Conservation (phyloP, 1,140 invertebrate species). For the Pseudomyrmex flavicornis region DNA sequence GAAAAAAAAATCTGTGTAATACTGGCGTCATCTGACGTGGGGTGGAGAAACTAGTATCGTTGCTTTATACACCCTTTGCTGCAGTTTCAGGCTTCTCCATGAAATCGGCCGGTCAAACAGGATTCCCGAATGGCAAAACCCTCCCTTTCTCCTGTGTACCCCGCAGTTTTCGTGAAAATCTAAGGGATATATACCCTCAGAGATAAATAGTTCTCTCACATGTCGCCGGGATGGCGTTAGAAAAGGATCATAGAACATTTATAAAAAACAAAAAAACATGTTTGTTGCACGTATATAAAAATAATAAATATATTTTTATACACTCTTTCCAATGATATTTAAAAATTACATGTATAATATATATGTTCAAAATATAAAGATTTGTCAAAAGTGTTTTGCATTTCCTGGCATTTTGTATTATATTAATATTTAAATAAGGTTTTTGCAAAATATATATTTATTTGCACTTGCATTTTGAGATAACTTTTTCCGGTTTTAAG, state of each 20-base stretch:
- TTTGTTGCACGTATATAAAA: not conserved
- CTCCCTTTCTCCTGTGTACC: slow-evolving; percentile 79
- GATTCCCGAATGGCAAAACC: slow-evolving; percentile 75
- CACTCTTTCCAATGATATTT: too few relatives aligned
- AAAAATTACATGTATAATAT: not conserved
- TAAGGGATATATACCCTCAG: slow-evolving; percentile 79
- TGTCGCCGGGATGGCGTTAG: slow-evolving; percentile 76
- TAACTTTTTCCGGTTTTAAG: not conserved
- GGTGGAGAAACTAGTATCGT: slow-evolving; percentile 75
- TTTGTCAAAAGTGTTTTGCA: too few relatives aligned
- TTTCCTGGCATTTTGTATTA: not conserved
- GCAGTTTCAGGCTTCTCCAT: slow-evolving; percentile 76
- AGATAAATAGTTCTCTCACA: slow-evolving; percentile 82
- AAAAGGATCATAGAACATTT: slow-evolving; percentile 18
- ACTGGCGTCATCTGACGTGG: slow-evolving; percentile 83
- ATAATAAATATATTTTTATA: not conserved
- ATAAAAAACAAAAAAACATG: not conserved
- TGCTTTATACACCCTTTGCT: slow-evolving; percentile 38
- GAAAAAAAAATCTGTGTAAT: slow-evolving; percentile 46
- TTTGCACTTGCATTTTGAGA: not conserved
- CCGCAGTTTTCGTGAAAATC: slow-evolving; percentile 71
- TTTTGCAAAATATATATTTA: not conserved
- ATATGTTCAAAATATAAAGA: not conserved
- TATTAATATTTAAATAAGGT: not conserved
- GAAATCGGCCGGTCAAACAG: slow-evolving; percentile 79